phyloP scores from a whole-genome alignment of 2,888 invertebrate genomes.

The Limnephilus lunatus region DNA sequence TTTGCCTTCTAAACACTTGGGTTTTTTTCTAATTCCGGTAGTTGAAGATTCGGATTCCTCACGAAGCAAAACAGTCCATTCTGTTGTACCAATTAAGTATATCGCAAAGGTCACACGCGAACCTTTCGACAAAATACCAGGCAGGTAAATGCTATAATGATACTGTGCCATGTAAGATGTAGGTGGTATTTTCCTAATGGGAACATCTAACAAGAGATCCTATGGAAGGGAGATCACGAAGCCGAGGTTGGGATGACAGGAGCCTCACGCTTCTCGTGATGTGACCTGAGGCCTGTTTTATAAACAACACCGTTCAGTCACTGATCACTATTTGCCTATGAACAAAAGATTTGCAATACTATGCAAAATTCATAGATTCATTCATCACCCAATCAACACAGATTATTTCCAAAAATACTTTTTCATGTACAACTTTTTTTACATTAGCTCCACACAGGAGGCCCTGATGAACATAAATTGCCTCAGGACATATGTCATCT shows the following conservation, averaged over 20 bases:
- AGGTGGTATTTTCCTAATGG: conserved; percentile 9
- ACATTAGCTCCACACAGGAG: too few relatives aligned
- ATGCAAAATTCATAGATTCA: not conserved
- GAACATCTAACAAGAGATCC: conserved; percentile 24
- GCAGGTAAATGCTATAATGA: not conserved
- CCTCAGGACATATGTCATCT: too few relatives aligned
- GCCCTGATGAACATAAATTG: too few relatives aligned
- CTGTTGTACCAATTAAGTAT: not conserved
- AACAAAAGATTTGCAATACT: not conserved
- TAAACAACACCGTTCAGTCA: not conserved
- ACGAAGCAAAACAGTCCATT: not conserved
- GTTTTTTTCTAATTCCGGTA: not conserved
- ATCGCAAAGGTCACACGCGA: not conserved
- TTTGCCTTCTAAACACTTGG: not conserved
- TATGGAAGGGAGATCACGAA: conserved; percentile 21
- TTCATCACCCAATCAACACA: too few relatives aligned
- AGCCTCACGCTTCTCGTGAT: conserved; percentile 15
- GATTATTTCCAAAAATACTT: too few relatives aligned
- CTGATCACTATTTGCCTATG: not conserved
- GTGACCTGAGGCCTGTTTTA: not conserved
- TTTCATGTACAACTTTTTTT: too few relatives aligned
- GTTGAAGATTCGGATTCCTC: not conserved
- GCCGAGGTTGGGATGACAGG: not conserved
- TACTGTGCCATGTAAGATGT: not conserved
- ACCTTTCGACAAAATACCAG: not conserved